Base-by-base conservation (phyloP, 2,888 invertebrate species). In the Apantesis nais region DNA sequence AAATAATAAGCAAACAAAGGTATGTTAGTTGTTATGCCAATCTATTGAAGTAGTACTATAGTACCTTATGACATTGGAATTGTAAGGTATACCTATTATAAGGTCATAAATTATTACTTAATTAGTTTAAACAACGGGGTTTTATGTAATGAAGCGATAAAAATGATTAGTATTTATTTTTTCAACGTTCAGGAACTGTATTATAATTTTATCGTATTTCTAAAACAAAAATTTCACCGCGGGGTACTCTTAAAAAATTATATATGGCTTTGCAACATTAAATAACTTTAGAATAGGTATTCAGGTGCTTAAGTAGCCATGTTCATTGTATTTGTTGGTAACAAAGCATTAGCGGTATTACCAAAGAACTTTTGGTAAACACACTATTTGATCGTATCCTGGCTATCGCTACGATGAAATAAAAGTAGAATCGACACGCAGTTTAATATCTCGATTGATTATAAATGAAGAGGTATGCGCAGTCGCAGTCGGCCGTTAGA, bases 141-240 rank as follows among this genome's bases (percentile, higher is more conserved):
- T 65, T 65, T 65, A 52, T 65, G 12, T 31, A 65, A 7, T 65
- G 12, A 65, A 52, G 48, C 48, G 12, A 44, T 48, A 22, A 65
- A 52, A 31, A 52, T 65, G 64, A 64, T 48, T 65, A 22, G 8
- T 34, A n/a, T 48, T 48, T 44, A 34, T 65, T 65, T 48, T 14
- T 64, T 64, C 16, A 52, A 19, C 14, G 34, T 52, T 34, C 52
- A 65, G 34, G 48, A 65, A n/a, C 52, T 34, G 2, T 34, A 52
- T 14, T 8, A n/a, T 14, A 65, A 34, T 52, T 65, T 52, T 52
- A 52, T 65, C 52, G 34, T 16, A 16, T 34, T 65, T 52, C 52
- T 65, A 31, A 52, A 31, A 16, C n/a, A 52, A 52, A n/a, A n/a
- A 65, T 65, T n/a, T n/a, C 34, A 8, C 52, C 34, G 52, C 65